These are phyloP conservation scores for Taenaris catops DNA, from an alignment of 2,888 invertebrate species.

Conservation along the genomic window DNA sequence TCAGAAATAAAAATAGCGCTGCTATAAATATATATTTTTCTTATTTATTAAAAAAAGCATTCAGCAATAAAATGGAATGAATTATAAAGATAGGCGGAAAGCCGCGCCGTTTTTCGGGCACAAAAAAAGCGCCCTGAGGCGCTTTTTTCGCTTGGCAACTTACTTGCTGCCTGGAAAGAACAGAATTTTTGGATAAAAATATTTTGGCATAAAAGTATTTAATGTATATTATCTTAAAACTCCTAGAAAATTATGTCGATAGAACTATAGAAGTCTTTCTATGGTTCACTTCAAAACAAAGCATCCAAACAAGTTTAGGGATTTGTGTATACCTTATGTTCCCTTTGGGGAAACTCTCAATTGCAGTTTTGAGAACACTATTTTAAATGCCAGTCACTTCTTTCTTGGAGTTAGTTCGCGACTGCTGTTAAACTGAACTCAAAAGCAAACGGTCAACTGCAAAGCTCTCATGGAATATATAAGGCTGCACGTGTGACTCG, in stretches of 20 bases:
- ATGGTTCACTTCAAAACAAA: background rate
- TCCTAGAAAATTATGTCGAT: background rate
- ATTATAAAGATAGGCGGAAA: too few species aligned
- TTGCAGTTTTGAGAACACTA: conserved; percentile 24
- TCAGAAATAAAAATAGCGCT: too few species aligned
- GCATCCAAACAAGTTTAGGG: conserved; percentile 2
- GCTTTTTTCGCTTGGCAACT: too few species aligned
- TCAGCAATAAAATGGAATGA: too few species aligned
- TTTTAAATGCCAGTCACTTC: conserved; percentile 33
- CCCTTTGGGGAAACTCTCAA: conserved; percentile 17
- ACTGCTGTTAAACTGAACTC: conserved; percentile 18
- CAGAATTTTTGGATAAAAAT: too few species aligned
- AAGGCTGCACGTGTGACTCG: conserved; percentile 33
- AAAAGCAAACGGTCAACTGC: conserved; percentile 26
- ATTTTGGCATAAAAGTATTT: too few species aligned
- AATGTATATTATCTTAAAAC: background rate
- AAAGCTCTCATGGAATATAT: conserved; percentile 27
- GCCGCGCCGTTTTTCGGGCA: too few species aligned
- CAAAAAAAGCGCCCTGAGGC: too few species aligned
- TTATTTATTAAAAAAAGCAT: too few species aligned
- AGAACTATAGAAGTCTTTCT: too few species aligned
- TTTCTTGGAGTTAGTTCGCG: conserved; percentile 25
- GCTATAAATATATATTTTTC: too few species aligned
- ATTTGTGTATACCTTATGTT: background rate
- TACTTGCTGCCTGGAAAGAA: too few species aligned